Evolutionary conservation across 2,888 invertebrate genomes (phyloP), one percentile per base, ranked within the genome.

Genomic region (Amphipyra berbera): DNA sequence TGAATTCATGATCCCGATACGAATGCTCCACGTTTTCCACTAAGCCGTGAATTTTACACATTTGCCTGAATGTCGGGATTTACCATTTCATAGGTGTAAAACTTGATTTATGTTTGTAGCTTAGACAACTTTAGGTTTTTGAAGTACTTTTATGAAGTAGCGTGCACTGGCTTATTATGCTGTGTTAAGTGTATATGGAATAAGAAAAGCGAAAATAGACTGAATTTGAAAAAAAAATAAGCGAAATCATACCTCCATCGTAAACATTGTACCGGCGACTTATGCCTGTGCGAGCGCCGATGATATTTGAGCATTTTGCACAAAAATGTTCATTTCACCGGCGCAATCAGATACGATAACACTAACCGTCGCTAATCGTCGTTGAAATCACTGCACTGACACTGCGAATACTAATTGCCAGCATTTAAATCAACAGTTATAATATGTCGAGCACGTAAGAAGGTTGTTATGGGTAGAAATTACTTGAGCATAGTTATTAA

Each of bases 241-340:
- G 42, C 9, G 6, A 44, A 42, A 13, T 8, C 89, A 65, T 87
- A 95, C 95, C 95, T 95, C 95, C 95, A 95, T 93, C 90, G 86
- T 78, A 95, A 88, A 79, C 95, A 95, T 82, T 91, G 93, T 72
- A 95, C 95, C 13, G 95, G 94, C 45, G 94, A 94, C 78, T 95
- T 95, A 85, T 95, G 92, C 77, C 94, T 93, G 84, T 94, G 95
- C 53, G 94, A 94, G 70, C 95, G 93, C 77, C 95, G 94, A 88
- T 95, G 95, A 94, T 94, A 94, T 88, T 93, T 95, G 90, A 95
- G 95, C 95, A 95, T 95, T 94, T 94, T 94, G 89, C 81, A 84
- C 73, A 82, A 94, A 94, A 94, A 94, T 92, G 93, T 85, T 90
- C 94, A 94, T 94, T 93, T 94, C 94, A 92, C 87, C 92, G 85